Base-by-base conservation (phyloP, 2,888 invertebrate genomes). In the Rhyacophila evoluta region DNA sequence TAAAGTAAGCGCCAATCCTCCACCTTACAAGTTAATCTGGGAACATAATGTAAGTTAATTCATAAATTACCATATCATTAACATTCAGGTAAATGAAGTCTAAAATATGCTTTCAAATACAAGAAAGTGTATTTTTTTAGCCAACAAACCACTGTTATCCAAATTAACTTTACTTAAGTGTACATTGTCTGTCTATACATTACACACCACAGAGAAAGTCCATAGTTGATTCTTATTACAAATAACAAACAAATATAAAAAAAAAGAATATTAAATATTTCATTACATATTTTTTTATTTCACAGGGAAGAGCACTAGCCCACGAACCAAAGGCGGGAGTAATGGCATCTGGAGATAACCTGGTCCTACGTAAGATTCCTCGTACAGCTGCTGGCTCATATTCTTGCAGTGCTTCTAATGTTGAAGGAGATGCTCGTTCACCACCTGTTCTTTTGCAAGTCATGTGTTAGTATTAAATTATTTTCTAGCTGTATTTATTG, bases 391-490 rank as follows among this genome's bases (percentile, higher is more conserved):
- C 94, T 39, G 95, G 95, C 80, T 93, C 93, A 87, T 95, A 95
- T 87, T 92, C 94, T 38, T 95, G 95, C 86, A 92, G 94, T 69
- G 95, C 94, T 19, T 94, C 94, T 77, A 95, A 95, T 86, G 94
- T 94, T 72, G 95, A 95, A 87, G 95, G 95, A 15, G 95, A 95
- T 84, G 94, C 94, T 70, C 92, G 92, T 84, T 95, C 95, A 85
- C 94, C 94, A 85, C 90, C 89, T 71, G 93, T 95, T 39, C 91
- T 92, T 84, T 89, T 95, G 81, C 93, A 93, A 88, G 93, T 95
- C 84, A 95, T 95, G 94, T 95, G 95, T 95, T 91, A 94, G 94
- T 72, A 27, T 10, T 8, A 55, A 15, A 12, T n/a, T 11, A 2
- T 11, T 71, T 33, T 8, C 12, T 69, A n/a, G 15, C 5, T n/a